Percentiles rank a stretch among this genome's conserved stretches.
phyloP scores from a whole-genome alignment of 2,888 invertebrate genomes.

The Spialia ferax region DNA sequence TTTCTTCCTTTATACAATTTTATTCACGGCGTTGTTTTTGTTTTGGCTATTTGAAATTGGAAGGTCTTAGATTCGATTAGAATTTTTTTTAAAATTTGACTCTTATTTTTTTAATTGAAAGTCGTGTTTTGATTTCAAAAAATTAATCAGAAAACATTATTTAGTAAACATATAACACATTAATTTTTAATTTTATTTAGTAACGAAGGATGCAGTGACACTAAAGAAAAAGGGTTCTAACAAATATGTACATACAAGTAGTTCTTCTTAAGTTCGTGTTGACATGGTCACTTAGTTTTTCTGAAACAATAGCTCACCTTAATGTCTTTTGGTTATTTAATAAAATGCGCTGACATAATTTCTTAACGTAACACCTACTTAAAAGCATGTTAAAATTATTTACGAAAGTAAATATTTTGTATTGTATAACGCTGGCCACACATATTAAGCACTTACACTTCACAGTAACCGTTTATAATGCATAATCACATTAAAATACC shows the following conservation, averaged over 20 bases:
- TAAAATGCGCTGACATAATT: neutral
- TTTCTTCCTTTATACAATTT: neutral
- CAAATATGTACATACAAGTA: too few species aligned
- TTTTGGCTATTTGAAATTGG: neutral
- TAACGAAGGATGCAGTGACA: too few species aligned
- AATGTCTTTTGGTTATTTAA: neutral
- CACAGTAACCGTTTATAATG: slow-evolving; percentile 30
- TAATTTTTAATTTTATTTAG: too few species aligned
- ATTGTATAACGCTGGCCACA: slow-evolving; percentile 23
- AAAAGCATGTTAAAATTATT: neutral
- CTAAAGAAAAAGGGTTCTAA: too few species aligned
- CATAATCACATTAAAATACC: slow-evolving; percentile 40
- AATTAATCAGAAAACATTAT: too few species aligned
- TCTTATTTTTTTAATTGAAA: too few species aligned
- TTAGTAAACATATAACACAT: too few species aligned
- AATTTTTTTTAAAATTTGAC: too few species aligned
- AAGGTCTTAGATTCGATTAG: too few species aligned
- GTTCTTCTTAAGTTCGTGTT: too few species aligned
- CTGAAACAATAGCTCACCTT: neutral
- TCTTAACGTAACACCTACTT: neutral
- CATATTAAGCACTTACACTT: neutral
- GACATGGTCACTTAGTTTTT: too few species aligned
- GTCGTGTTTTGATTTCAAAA: too few species aligned
- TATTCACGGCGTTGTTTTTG: neutral
- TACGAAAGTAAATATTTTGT: slow-evolving; percentile 9